phyloP scores from a whole-genome alignment of 1,140 invertebrate species.

The Drosophila santomea region DNA sequence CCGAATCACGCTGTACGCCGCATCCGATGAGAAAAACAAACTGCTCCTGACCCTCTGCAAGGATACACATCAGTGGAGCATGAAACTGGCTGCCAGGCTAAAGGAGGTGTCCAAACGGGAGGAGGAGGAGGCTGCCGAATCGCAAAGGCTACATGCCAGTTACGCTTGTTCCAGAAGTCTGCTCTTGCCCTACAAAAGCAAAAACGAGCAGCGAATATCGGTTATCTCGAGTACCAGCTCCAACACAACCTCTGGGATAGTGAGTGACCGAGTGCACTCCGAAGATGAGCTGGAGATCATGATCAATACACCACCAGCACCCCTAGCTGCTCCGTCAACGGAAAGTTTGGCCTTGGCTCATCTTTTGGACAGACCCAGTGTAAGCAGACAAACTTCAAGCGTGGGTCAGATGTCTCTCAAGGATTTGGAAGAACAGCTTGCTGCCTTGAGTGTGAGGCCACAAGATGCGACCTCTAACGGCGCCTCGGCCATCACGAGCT shows the following conservation, averaged over 20 bases:
- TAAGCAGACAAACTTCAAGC: slow-evolving; percentile 86
- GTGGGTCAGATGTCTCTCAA: slow-evolving; percentile 85
- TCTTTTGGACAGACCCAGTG: slow-evolving; percentile 87
- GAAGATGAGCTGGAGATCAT: slow-evolving; percentile 95
- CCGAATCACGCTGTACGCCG: slow-evolving; percentile 95
- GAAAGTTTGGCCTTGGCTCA: slow-evolving; percentile 91
- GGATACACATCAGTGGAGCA: slow-evolving; percentile 97
- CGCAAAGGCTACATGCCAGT: slow-evolving; percentile 86
- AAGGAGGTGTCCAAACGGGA: slow-evolving; percentile 91
- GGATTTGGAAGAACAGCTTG: slow-evolving; percentile 81
- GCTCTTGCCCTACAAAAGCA: slow-evolving; percentile 87
- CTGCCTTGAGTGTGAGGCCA: slow-evolving; percentile 75
- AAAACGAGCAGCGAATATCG: slow-evolving; percentile 93
- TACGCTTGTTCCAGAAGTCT: slow-evolving; percentile 88
- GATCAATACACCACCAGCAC: slow-evolving; percentile 89
- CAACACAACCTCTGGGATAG: slow-evolving; percentile 97
- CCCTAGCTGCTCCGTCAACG: slow-evolving; percentile 87
- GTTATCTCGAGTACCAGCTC: slow-evolving; percentile 96
- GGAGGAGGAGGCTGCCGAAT: slow-evolving; percentile 87
- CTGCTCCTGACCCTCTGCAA: slow-evolving; percentile 94
- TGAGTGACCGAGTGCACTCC: slow-evolving; percentile 96
- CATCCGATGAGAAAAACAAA: slow-evolving; percentile 96
- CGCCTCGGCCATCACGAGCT: slow-evolving; percentile 20
- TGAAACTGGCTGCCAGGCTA: slow-evolving; percentile 94
- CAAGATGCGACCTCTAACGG: slow-evolving; percentile 79